A percentile compares a stretch with the other conserved stretches of the same genome.
phyloP scores from a whole-genome alignment of 2,113 vertebrate species.

The Nibea coibor region DNA sequence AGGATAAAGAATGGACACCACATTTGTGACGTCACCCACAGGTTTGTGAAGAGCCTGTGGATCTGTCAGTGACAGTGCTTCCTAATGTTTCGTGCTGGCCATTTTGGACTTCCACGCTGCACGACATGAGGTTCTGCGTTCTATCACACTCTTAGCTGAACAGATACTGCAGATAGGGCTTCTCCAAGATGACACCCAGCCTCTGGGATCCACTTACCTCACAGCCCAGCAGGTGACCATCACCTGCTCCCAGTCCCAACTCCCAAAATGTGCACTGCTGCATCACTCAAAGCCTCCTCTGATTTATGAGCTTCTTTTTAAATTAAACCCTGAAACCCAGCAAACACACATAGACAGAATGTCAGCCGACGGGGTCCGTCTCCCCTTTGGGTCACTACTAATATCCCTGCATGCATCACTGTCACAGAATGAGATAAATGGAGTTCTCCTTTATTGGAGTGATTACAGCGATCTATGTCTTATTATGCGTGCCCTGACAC shows the following conservation, averaged over 20 bases:
- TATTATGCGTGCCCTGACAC: background rate
- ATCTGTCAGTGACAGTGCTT: background rate
- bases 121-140: background rate
- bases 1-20: too few relatives aligned
- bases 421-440: constrained; percentile 41
- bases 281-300: constrained; percentile 26
- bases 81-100: background rate
- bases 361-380: background rate
- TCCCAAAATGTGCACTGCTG: constrained; percentile 35
- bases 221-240: constrained; percentile 20
- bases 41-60: too few relatives aligned
- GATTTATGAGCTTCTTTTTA: constrained; percentile 31
- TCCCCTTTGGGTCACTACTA: constrained; percentile 47
- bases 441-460: background rate
- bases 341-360: constrained; percentile 11
- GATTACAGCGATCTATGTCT: constrained; percentile 25
- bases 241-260: background rate
- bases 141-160: constrained; percentile 4
- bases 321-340: constrained; percentile 11
- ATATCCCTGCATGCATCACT: constrained; percentile 18
- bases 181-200: constrained; percentile 27
- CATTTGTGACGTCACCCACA: too few relatives aligned
- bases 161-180: background rate
- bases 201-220: constrained; percentile 20
- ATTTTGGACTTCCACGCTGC: constrained; percentile 13